Conservation (phyloP, 2,113 vertebrate genomes). For the Oceanites oceanicus region DNA sequence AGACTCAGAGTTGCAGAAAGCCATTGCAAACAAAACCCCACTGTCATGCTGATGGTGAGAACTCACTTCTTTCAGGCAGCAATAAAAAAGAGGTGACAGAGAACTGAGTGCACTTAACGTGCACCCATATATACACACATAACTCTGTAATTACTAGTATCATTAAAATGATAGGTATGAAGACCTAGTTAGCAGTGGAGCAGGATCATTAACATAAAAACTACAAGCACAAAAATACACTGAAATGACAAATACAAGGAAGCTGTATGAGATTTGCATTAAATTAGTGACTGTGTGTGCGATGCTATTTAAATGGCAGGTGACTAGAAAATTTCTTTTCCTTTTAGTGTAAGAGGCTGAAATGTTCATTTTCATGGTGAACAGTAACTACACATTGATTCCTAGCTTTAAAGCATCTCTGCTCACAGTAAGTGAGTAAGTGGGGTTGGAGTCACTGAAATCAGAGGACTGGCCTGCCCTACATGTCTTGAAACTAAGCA, state of each 20-base stretch:
- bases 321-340: slow-evolving; percentile 58
- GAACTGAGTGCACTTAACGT: neutral
- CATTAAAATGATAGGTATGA: slow-evolving; percentile 14
- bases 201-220: slow-evolving; percentile 50
- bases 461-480: neutral
- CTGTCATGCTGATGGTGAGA: neutral
- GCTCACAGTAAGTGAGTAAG: slow-evolving; percentile 4
- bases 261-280: slow-evolving; percentile 59
- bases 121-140: neutral
- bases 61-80: neutral
- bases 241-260: slow-evolving; percentile 52
- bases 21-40: neutral
- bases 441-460: neutral
- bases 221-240: slow-evolving; percentile 25
- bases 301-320: slow-evolving; percentile 64
- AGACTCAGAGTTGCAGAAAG: neutral
- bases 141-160: slow-evolving; percentile 40
- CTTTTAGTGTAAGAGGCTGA: slow-evolving; percentile 34
- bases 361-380: slow-evolving; percentile 67
- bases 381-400: slow-evolving; percentile 47
- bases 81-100: slow-evolving; percentile 2
- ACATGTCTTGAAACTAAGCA: neutral
- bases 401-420: slow-evolving; percentile 35
- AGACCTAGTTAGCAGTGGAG: slow-evolving; percentile 43
- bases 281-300: slow-evolving; percentile 52